Evolutionary conservation across 2,797 vertebrate species (phyloP), one percentile per base, ranked within the genome.

Genomic region (Geotria australis): DNA sequence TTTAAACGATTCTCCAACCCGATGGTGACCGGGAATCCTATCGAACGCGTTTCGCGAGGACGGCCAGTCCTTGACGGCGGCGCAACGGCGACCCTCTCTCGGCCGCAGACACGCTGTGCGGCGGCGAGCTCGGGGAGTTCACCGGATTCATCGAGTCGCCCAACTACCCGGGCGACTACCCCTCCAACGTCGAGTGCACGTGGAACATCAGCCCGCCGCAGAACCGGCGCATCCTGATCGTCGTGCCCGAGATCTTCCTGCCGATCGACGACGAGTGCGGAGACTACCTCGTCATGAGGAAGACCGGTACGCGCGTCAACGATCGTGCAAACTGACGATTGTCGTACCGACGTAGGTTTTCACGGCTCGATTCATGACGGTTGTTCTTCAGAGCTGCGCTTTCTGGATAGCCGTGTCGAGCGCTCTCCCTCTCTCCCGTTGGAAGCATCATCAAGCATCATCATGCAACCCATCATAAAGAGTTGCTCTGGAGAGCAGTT

Each of bases 261-360:
- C 89, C 91, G 6, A 83, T 96, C 57, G 91, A 96, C 63, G 91
- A 98, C 0, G 88, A 95, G 67, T 98, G 91, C 58, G 91, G 89
- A 61, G 91, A 98, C 71, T 96, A 81, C 69, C 69, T 96, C 66
- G 91, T 98, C 60, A 98, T 98, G 89, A 73, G 88, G 58, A 98
- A 94, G 71, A 94, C 83, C 67, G 74, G 89, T 98, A 69, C 76
- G 85, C 83, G 2, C 8, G 7, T 53, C 49, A 24, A 5, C n/a
- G n/a, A n/a, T n/a, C n/a, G n/a, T n/a, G n/a, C n/a, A n/a, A n/a
- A n/a, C n/a, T n/a, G n/a, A n/a, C n/a, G n/a, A n/a, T n/a, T n/a
- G n/a, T n/a, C n/a, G n/a, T n/a, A n/a, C n/a, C n/a, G n/a, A n/a
- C n/a, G n/a, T n/a, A n/a, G n/a, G n/a, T n/a, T n/a, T n/a, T n/a